Conservation (phyloP, 2,113 vertebrate species). For the Hyla sarda region DNA sequence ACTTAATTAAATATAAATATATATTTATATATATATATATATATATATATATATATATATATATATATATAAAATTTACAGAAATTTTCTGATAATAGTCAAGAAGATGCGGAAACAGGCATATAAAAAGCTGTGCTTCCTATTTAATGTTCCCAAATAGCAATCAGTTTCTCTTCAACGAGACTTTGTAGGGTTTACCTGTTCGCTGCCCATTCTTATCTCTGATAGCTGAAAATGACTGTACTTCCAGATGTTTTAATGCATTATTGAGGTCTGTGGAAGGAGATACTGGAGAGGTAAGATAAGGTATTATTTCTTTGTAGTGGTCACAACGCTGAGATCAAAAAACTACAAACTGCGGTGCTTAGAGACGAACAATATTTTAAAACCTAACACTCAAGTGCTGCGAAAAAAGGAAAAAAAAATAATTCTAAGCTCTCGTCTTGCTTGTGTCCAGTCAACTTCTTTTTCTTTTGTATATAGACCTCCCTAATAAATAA, state of each 20-base stretch:
- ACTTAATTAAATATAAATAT: conserved; percentile 75
- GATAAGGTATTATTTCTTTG: conserved; percentile 91
- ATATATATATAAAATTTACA: no score
- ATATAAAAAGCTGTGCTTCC: conserved; percentile 70
- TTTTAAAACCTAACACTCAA: conserved; percentile 80
- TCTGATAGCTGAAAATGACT: conserved; percentile 84
- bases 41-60: no score
- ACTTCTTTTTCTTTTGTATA: conserved; percentile 68
- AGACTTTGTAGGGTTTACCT: conserved; percentile 88
- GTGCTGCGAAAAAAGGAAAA: conserved; percentile 65
- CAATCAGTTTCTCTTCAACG: conserved; percentile 87
- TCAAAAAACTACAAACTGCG: conserved; percentile 83
- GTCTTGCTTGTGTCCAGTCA: conserved; percentile 75
- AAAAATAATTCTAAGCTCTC: conserved; percentile 75
- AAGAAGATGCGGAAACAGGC: conserved; percentile 69
- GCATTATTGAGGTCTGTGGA: conserved; percentile 85
- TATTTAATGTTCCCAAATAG: conserved; percentile 82
- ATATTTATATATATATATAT: no score
- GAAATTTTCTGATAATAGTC: conserved; percentile 69
- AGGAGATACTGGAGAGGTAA: conserved; percentile 85
- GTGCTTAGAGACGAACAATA: conserved; percentile 78
- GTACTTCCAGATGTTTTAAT: conserved; percentile 84
- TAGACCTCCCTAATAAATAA: background rate
- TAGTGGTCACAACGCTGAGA: conserved; percentile 83
- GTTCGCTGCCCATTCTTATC: conserved; percentile 87